Conservation (phyloP, 2,888 invertebrate genomes). For the Pedicia rivosa region DNA sequence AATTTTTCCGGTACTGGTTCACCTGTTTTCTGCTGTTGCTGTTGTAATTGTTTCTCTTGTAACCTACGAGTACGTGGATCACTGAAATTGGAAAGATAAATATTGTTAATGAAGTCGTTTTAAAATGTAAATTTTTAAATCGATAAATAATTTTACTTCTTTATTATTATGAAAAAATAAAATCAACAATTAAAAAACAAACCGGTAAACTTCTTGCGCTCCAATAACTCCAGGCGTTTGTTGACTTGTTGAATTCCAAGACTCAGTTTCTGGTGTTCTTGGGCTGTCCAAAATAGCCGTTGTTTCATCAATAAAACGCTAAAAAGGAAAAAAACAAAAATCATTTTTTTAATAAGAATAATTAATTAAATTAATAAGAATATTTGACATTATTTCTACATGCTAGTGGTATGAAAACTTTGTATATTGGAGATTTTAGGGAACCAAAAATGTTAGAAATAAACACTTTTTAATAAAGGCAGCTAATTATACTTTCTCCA, state of each 20-base stretch:
- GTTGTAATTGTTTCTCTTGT: constrained; percentile 59
- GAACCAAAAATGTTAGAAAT: too few relatives aligned
- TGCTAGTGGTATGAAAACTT: too few relatives aligned
- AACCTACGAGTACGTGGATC: constrained; percentile 83
- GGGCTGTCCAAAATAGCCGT: constrained; percentile 65
- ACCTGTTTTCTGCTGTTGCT: constrained; percentile 33
- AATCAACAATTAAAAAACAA: constrained; percentile 16
- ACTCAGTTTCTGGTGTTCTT: constrained; percentile 41
- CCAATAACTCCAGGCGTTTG: constrained; percentile 94
- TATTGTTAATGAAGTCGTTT: too few relatives aligned
- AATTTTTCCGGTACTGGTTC: constrained; percentile 69
- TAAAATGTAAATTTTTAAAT: too few relatives aligned
- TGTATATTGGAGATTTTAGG: too few relatives aligned
- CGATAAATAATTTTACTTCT: too few relatives aligned
- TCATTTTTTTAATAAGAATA: constrained; percentile 7
- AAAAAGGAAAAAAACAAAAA: constrained; percentile 15
- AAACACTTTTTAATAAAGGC: too few relatives aligned
- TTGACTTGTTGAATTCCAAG: constrained; percentile 30
- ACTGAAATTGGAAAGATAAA: constrained; percentile 32
- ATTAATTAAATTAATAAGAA: constrained; percentile 1
- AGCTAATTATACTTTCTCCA: too few relatives aligned
- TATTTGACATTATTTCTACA: too few relatives aligned
- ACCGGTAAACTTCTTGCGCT: constrained; percentile 93
- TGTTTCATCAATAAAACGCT: constrained; percentile 68
- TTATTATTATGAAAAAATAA: too few relatives aligned